phyloP scores from a whole-genome alignment of 2,797 vertebrate species.

The Saguinus oedipus region DNA sequence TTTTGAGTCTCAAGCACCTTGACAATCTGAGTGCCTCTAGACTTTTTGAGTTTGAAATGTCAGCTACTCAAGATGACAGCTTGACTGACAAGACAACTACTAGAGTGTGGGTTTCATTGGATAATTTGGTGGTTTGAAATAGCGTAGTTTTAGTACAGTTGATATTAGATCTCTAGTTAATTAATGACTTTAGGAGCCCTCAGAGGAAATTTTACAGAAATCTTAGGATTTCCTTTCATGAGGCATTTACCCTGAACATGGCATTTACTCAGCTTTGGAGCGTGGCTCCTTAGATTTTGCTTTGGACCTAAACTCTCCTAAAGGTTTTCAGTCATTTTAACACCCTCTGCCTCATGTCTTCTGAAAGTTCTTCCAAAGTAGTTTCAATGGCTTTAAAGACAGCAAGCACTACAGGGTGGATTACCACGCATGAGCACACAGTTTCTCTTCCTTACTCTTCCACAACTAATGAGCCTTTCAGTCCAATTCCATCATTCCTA shows the following conservation, averaged over 20 bases:
- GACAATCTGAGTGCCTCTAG: neutral
- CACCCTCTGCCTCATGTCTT: neutral
- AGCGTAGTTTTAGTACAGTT: neutral
- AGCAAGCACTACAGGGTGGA: neutral
- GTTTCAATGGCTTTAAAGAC: neutral
- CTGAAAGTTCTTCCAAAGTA: neutral
- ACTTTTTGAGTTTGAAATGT: neutral
- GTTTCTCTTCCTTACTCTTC: neutral
- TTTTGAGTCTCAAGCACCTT: neutral
- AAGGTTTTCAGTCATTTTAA: neutral
- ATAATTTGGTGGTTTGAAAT: neutral
- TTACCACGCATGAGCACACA: neutral
- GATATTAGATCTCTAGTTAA: neutral
- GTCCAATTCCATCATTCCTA: neutral
- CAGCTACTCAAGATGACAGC: neutral
- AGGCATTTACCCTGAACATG: neutral
- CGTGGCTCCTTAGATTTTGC: neutral
- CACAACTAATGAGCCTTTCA: neutral
- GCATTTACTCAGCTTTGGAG: neutral
- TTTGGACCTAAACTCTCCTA: neutral
- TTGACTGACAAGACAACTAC: neutral
- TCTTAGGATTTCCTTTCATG: neutral
- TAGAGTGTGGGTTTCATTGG: neutral
- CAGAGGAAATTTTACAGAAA: neutral
- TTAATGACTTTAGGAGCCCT: neutral